Conservation (phyloP, 2,888 invertebrate genomes). For the Molanna angustata region DNA sequence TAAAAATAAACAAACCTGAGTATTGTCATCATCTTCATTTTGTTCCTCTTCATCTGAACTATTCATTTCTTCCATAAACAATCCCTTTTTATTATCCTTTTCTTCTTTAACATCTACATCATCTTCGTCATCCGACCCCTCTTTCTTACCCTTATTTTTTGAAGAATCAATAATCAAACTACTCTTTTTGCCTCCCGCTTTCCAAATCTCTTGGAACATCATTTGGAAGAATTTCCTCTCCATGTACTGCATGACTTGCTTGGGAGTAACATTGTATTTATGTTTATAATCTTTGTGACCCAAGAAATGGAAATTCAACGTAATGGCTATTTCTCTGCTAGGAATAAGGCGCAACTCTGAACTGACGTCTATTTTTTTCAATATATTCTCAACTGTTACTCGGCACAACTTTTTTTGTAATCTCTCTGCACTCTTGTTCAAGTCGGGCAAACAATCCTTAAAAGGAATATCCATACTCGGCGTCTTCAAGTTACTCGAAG, state of each 20-base stretch:
- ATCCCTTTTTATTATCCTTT: constrained; percentile 34
- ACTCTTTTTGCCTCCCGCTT: constrained; percentile 54
- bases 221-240: constrained; percentile 67
- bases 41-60: constrained; percentile 69
- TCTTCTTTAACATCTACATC: constrained; percentile 42
- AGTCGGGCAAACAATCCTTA: constrained; percentile 45
- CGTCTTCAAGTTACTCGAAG: constrained; percentile 89
- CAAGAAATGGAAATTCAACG: constrained; percentile 70
- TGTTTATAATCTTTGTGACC: constrained; percentile 71
- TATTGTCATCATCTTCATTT: constrained; percentile 55
- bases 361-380: constrained; percentile 66
- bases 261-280: constrained; percentile 69
- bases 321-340: constrained; percentile 60
- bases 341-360: constrained; percentile 58
- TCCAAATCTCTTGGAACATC: constrained; percentile 62
- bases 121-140: constrained; percentile 44
- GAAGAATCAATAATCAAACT: constrained; percentile 54
- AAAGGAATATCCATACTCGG: constrained; percentile 96
- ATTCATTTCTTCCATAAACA: constrained; percentile 43
- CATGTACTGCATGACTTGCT: constrained; percentile 68
- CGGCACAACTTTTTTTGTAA: constrained; percentile 71
- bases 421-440: constrained; percentile 61
- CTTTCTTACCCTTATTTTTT: constrained; percentile 48
- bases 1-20: constrained; percentile 41
- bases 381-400: constrained; percentile 75